Conservation (phyloP, 2,113 vertebrate genomes). For the Mugil cephalus region DNA sequence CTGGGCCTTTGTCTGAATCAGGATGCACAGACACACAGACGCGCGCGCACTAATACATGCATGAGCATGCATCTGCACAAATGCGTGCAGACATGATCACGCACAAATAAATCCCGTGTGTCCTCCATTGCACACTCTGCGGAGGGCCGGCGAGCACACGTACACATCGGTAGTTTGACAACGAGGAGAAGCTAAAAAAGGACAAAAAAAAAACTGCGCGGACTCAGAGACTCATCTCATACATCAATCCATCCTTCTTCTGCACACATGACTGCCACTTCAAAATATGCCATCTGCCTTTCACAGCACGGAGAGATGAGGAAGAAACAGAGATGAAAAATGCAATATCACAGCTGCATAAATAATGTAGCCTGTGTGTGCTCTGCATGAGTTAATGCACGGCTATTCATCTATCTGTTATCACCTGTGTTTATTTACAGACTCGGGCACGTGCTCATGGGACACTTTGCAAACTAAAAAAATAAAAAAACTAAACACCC, state of each 20-base stretch:
- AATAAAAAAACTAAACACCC: neutral
- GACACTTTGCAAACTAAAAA: neutral
- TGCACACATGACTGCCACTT: conserved; percentile 68
- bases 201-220: conserved; percentile 17
- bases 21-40: conserved; percentile 14
- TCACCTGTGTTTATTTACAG: conserved; percentile 49
- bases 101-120: neutral
- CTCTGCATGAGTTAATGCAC: conserved; percentile 53
- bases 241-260: conserved; percentile 37
- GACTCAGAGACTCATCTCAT: conserved; percentile 30
- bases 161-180: neutral
- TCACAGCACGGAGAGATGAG: conserved; percentile 59
- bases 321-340: conserved; percentile 56
- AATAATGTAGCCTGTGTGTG: conserved; percentile 66
- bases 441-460: neutral
- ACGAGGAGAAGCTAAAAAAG: neutral
- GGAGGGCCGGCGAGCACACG: conserved; percentile 4
- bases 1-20: conserved; percentile 59
- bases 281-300: conserved; percentile 74
- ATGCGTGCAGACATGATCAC: neutral
- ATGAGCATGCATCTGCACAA: neutral
- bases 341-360: conserved; percentile 71
- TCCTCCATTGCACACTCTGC: neutral
- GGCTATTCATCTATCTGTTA: conserved; percentile 34
- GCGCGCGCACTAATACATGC: neutral